Evolutionary conservation across 1,140 invertebrate species (phyloP).

Genomic region (Drusus annulatus): DNA sequence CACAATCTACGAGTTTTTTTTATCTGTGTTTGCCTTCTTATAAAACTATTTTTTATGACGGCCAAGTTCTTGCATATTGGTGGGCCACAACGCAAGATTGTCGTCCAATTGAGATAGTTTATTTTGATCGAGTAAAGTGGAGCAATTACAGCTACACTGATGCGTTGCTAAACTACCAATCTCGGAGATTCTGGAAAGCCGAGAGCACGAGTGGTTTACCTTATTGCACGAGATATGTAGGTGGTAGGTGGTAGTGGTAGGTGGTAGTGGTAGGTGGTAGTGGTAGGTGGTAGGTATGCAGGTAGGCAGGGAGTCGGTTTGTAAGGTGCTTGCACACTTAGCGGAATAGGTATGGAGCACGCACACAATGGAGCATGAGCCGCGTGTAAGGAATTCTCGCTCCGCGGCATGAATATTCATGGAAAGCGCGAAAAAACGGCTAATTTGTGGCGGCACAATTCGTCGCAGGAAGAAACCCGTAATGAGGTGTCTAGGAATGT

Average conservation of each 20-base stretch:
- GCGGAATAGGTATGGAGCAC: not conserved
- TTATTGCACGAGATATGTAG: too few species aligned
- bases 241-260: too few species aligned
- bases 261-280: too few species aligned
- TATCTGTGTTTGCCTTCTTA: constrained; percentile 21
- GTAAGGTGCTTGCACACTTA: not conserved
- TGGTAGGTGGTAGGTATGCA: too few species aligned
- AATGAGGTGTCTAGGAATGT: constrained; percentile 52
- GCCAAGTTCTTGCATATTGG: not conserved
- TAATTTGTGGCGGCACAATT: constrained; percentile 39
- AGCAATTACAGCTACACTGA: too few species aligned
- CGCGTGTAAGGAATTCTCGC: not conserved
- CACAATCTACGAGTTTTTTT: constrained; percentile 3
- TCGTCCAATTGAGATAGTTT: not conserved
- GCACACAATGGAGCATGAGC: not conserved
- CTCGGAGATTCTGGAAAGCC: too few species aligned
- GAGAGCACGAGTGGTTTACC: too few species aligned
- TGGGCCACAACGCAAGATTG: not conserved
- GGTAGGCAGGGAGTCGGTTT: too few species aligned
- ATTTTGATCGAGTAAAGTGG: too few species aligned
- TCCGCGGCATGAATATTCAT: constrained; percentile 44
- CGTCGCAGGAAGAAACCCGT: constrained; percentile 37
- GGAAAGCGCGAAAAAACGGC: constrained; percentile 35
- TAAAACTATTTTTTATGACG: constrained; percentile 2
- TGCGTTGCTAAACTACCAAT: too few species aligned